These are phyloP conservation scores for Solea senegalensis DNA, from an alignment of 2,113 vertebrate species.

Conservation along the genomic window DNA sequence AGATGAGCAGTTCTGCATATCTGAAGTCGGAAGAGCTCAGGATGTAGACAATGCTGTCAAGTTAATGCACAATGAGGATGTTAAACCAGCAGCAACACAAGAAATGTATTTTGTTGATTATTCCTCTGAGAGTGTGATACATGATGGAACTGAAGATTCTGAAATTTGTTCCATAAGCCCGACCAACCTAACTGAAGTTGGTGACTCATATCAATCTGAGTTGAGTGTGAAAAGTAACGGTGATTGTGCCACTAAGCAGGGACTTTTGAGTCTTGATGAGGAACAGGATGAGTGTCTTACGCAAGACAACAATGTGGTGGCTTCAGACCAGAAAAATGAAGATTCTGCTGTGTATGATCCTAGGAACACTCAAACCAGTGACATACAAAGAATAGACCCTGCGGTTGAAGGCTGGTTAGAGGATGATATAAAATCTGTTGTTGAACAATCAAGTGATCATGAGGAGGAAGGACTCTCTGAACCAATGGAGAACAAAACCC, in stretches of 20 bases:
- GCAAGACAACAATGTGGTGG: background rate
- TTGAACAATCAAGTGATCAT: slow-evolving; percentile 11
- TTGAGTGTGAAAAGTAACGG: accelerated
- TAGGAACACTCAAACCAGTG: background rate
- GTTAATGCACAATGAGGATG: background rate
- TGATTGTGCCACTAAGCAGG: background rate
- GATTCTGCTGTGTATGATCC: background rate
- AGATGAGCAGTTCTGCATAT: background rate
- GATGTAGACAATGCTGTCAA: too few species aligned
- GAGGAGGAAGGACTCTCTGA: background rate
- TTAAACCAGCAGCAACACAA: background rate
- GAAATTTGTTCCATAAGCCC: background rate
- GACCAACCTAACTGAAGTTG: background rate
- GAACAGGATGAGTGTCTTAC: background rate
- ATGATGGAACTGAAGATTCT: background rate
- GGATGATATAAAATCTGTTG: background rate
- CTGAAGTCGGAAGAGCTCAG: background rate
- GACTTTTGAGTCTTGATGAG: background rate
- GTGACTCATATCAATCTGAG: background rate
- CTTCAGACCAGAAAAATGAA: background rate
- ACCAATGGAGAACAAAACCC: background rate
- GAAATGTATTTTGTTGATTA: background rate
- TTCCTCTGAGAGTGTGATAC: background rate
- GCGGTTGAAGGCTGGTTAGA: background rate
- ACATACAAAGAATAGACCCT: background rate